Evolutionary conservation across 2,113 vertebrate genomes (phyloP).

Genomic region (Nothoprocta pentlandii): DNA sequence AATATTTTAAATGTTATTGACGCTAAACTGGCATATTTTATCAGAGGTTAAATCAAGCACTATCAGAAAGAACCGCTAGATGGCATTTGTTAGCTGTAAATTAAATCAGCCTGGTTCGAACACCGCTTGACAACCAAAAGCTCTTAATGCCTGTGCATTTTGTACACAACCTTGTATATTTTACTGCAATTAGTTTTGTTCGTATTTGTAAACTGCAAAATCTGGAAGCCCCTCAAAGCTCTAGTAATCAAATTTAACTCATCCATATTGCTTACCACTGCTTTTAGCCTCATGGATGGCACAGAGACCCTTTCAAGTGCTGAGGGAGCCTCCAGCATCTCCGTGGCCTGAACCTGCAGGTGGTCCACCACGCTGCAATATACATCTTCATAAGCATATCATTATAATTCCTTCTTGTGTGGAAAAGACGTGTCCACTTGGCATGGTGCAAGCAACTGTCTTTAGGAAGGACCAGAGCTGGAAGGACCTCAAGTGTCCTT

Average conservation of each 20-base stretch:
- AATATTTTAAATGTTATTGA: background rate
- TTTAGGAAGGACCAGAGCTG: background rate
- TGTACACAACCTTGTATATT: background rate
- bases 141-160: background rate
- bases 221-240: background rate
- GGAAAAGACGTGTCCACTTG: no score
- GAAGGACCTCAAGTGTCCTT: background rate
- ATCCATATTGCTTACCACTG: background rate
- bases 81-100: slow-evolving; percentile 54
- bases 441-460: background rate
- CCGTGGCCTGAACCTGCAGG: background rate
- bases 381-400: background rate
- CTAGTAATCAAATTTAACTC: background rate
- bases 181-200: background rate
- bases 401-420: background rate
- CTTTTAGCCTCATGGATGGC: background rate
- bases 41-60: background rate
- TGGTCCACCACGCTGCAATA: background rate
- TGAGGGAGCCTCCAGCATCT: background rate
- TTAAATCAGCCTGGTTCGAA: background rate
- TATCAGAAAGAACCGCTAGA: slow-evolving; percentile 38
- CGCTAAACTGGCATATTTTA: accelerated
- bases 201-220: background rate
- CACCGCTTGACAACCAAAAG: background rate
- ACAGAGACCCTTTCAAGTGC: background rate